Base-by-base conservation (phyloP, 2,113 vertebrate genomes). In the Hymenochirus boettgeri region DNA sequence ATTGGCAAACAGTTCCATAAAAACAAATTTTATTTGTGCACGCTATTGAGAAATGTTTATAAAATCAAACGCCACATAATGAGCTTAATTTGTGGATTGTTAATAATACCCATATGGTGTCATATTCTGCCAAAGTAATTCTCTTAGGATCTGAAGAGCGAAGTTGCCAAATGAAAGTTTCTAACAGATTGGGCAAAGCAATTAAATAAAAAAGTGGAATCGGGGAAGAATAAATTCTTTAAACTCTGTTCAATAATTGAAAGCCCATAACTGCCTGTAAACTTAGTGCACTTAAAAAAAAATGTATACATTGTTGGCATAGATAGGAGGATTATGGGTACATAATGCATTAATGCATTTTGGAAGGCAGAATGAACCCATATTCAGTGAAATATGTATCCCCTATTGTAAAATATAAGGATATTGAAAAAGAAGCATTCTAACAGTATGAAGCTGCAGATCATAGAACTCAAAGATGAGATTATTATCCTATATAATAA, bases 11-110 rank as follows among this genome's bases (percentile, higher is more conserved):
- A 26, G 59, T 80, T 57, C 62, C 75, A 17, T 77, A 77, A 79
- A 77, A 79, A 76, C 75, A 74, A 57, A 73, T 77, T 72, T 65
- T 37, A 65, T 76, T 82, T 77, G 62, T 76, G 77, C 73, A 74
- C 65, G 77, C 66, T 78, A 71, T 74, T 80, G 70, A 76, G 73
- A 70, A 79, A 72, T 79, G 71, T 76, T 77, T 74, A 76, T 79
- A 72, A 73, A 74, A 81, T 82, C 75, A 77, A 79, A 60, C 61
- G 83, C 73, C 65, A 77, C 77, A 65, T 82, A 85, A 79, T 78
- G 12, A 74, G 70, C 82, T 80, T 80, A 79, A 83, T 78, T 79
- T 83, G 65, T 10, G 19, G 56, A 79, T 85, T 80, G 56, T 76
- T 83, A 79, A 74, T 78, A 81, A 76, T 76, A 77, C 51, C 54